Base-by-base conservation (phyloP, 2,797 vertebrate species). In the Lateolabrax maculatus region DNA sequence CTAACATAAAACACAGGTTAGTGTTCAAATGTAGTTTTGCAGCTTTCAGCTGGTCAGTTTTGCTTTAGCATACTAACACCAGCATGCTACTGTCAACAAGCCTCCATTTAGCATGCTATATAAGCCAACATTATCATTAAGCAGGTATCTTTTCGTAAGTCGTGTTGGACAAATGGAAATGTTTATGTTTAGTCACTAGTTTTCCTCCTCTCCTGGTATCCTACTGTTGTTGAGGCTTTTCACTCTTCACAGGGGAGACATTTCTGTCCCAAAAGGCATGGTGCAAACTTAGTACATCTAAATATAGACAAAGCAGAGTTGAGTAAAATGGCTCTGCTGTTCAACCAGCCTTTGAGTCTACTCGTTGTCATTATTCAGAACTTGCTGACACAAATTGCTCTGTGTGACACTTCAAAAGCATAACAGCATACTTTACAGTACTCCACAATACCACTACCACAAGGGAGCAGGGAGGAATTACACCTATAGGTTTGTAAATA, bases 321-420 rank as follows among this genome's bases (percentile, higher is more conserved):
- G 5, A 44, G 21, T 7, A 12, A 51, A 66, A 27, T 15, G 18
- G 39, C 23, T 41, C 9, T 52, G 10, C 9, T 27, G 29, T 34
- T 36, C 7, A 51, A 51, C 13, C 37, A 10, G 34, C 37, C 3
- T 61, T 13, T 5, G 2, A 12, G 11, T 25, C 1, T 12, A 34
- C 41, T 31, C 49, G 41, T 31, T 44, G 52, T 57, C 31, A 34
- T 39, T 2, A 29, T 27, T 16, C 9, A 55, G 34, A 55, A 29
- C 12, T 18, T 58, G 25, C 53, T 9, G 36, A 10, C 18, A 53
- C 27, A 36, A 34, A 68, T 34, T 51, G 43, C 21, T 67, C 11
- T 29, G 48, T 12, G 1, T 23, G 21, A 36, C 15, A 53, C 43
- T 46, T 79, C n/a, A 76, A 69, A 79, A 8, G 48, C 31, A 53